Evolutionary conservation across 2,888 invertebrate species (phyloP), one percentile per base, ranked within the genome.

Genomic region (Capitulum mitella): DNA sequence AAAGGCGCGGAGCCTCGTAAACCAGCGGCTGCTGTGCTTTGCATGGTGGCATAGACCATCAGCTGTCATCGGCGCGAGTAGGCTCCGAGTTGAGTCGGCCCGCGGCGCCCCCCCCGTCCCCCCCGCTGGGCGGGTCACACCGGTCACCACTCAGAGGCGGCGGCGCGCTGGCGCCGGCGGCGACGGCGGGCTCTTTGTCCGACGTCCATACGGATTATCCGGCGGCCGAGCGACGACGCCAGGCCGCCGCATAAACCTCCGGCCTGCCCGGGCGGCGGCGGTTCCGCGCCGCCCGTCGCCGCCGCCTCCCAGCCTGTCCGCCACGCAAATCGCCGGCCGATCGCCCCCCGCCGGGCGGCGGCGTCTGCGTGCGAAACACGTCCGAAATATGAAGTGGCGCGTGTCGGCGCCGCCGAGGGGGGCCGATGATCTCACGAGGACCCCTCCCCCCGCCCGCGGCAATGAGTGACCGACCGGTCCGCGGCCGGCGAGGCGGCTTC

Each of bases 321-420:
- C 19, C 34, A 64, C 64, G 32, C 34, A 5, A 3, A 19, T 19
- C 19, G 34, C 14, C 34, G 34, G 3, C 19, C 64, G 22, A 51
- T 51, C 61, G 61, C 19, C 19, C 64, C 64, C 64, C 16, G 34
- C 64, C 29, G 34, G 19, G 64, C 29, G 32, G 51, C 12, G 29
- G 58, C 58, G 29, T 8, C 12, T 29, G 29, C 29, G 58, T 10
- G 58, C 29, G 58, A 61, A 61, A 61, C 29, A 61, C 70, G 70
- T 8, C 40, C 70, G 40, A 70, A 70, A 40, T 70, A 70, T 70
- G 70, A 37, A 40, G 70, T 19, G 70, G 70, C 70, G 70, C 40
- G 70, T 70, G 70, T 70, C 70, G 29, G 37, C 26, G n/a, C 26
- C 40, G 8, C 37, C 26, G 8, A 37, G 70, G 26, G 22, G 37